phyloP scores from a whole-genome alignment of 2,888 invertebrate genomes.

The Diarsia dahlii region DNA sequence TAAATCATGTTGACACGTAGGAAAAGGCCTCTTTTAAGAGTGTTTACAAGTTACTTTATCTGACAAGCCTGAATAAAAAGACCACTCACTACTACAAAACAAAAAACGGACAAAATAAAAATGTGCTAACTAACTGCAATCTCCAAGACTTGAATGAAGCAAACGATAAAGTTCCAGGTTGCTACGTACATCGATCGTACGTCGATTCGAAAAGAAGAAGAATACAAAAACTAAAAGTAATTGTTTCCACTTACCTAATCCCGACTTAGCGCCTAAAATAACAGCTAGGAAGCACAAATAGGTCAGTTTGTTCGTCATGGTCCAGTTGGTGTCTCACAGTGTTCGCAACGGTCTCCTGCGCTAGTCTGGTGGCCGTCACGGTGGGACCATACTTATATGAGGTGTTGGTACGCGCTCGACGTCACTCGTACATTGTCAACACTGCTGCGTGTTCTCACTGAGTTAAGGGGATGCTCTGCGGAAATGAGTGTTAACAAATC shows the following conservation, averaged over 20 bases:
- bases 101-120: background rate
- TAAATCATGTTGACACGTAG: background rate
- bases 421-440: conserved; percentile 59
- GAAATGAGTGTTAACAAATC: background rate
- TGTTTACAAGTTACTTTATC: background rate
- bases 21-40: background rate
- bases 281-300: conserved; percentile 76
- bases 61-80: background rate
- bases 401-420: conserved; percentile 31
- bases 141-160: too few species aligned
- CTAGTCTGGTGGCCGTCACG: conserved; percentile 30
- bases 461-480: conserved; percentile 42
- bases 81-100: background rate
- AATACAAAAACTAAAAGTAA: too few species aligned
- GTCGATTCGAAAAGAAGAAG: too few species aligned
- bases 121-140: too few species aligned
- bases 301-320: conserved; percentile 70
- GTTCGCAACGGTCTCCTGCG: conserved; percentile 37
- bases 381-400: conserved; percentile 58
- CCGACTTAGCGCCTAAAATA: conserved; percentile 72
- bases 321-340: conserved; percentile 23
- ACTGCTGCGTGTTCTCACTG: conserved; percentile 15
- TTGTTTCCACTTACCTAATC: conserved; percentile 73
- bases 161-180: too few species aligned
- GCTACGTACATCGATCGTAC: too few species aligned